Evolutionary conservation across 2,888 invertebrate species (phyloP), one percentile per base, ranked within the genome.

Genomic region (Mystacides longicornis): DNA sequence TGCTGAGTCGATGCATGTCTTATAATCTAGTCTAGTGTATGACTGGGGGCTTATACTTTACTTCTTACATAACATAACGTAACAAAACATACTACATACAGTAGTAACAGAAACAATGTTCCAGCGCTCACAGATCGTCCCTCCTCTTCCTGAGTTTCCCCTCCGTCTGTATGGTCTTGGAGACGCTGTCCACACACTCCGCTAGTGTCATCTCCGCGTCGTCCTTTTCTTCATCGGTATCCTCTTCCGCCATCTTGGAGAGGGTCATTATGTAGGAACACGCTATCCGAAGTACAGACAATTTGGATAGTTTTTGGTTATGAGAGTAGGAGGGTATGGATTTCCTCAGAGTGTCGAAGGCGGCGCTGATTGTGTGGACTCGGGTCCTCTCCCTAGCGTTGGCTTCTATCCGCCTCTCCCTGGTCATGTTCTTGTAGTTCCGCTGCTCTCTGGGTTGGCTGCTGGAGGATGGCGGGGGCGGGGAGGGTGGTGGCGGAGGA

Each of bases 381-480:
- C 95, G 78, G 4, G 94, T 93, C 57, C 95, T 74, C 68, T 96
- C 95, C 3, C 95, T 78, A 0, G 95, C 95, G 67, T 96, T 96
- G 0, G 95, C 95, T 69, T 96, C 95, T 67, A 95, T 92, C 62
- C 95, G 78, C 63, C 95, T 75, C 68, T 94, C 94, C 19, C 93
- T 79, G 0, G 92, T 95, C 93, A 95, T 94, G 69, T 93, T 95
- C 68, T 95, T 95, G 72, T 95, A 95, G 69, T 94, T 94, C 61
- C 92, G 78, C 66, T 91, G 89, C 61, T 89, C 85, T 53, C 82
- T 75, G 0, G 73, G 71, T 4, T 61, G 59, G 27, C 60, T 57
- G 23, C 57, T 59, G 21, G 62, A 56, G 14, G 57, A 23, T 49
- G 49, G 57, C 52, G 50, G 56, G 56, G 21, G 55, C 49, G 27